A percentile compares a stretch with the other conserved stretches of the same genome.
Conservation (phyloP, 2,113 vertebrate species). For the Apeltes quadracus region DNA sequence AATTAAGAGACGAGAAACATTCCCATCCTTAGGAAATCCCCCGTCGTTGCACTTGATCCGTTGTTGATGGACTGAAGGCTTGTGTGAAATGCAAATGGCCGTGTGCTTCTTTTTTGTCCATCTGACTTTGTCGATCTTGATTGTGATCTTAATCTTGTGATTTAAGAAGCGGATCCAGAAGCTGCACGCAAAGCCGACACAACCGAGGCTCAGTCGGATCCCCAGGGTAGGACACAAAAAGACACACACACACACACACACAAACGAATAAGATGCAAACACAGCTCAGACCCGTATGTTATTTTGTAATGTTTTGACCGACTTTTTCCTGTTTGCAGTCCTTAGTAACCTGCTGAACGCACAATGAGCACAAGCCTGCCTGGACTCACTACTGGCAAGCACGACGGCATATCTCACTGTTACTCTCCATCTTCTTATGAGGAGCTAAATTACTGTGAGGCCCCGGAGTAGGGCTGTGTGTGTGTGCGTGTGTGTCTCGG, state of each 20-base stretch:
- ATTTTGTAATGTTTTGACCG: background rate
- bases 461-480: slow-evolving; percentile 55
- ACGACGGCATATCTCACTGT: slow-evolving; percentile 68
- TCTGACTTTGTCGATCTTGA: slow-evolving; percentile 28
- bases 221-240: slow-evolving; percentile 71
- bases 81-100: slow-evolving; percentile 5
- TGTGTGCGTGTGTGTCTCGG: slow-evolving; percentile 28
- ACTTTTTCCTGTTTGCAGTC: slow-evolving; percentile 48
- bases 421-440: slow-evolving; percentile 37
- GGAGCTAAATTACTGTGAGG: slow-evolving; percentile 71
- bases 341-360: slow-evolving; percentile 69
- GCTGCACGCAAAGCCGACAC: slow-evolving; percentile 68
- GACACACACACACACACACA: slow-evolving; percentile 21
- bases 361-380: slow-evolving; percentile 47
- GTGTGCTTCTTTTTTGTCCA: background rate
- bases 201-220: slow-evolving; percentile 69
- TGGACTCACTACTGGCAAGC: slow-evolving; percentile 59
- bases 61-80: slow-evolving; percentile 2
- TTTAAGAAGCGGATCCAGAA: slow-evolving; percentile 69
- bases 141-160: slow-evolving; percentile 14
- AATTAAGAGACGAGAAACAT: slow-evolving; percentile 23
- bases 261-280: background rate
- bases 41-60: slow-evolving; percentile 6
- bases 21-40: background rate
- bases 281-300: background rate